Conservation (phyloP, 2,113 vertebrate genomes). For the Mirounga angustirostris region DNA sequence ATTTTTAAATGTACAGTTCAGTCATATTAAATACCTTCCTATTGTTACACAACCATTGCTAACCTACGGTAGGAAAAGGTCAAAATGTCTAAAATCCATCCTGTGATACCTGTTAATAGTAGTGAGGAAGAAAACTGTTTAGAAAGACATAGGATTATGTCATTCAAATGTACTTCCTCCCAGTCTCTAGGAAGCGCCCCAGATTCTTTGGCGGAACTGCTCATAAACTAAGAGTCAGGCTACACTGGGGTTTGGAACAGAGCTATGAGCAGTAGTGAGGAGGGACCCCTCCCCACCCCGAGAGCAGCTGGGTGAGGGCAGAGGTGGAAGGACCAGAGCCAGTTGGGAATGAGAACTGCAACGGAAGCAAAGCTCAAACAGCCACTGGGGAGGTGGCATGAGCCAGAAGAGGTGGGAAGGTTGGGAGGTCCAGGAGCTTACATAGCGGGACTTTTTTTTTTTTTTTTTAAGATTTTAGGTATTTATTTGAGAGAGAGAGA, state of each 20-base stretch:
- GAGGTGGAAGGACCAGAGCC: neutral
- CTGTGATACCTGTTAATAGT: conserved; percentile 3
- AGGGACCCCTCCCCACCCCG: neutral
- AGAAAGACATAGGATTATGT: conserved; percentile 40
- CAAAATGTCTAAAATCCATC: conserved; percentile 30
- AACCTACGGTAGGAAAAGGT: neutral
- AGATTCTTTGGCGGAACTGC: conserved; percentile 40
- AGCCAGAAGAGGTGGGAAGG: neutral
- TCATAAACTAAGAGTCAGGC: conserved; percentile 1
- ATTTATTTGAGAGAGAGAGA: neutral
- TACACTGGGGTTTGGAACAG: neutral
- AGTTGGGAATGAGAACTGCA: neutral
- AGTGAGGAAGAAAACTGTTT: conserved; percentile 46
- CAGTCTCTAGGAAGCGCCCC: neutral
- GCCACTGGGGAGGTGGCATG: neutral
- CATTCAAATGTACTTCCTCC: conserved; percentile 51
- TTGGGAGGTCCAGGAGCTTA: neutral
- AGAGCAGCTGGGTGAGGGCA: neutral
- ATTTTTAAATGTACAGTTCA: neutral
- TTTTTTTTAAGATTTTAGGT: neutral
- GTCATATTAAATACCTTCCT: neutral
- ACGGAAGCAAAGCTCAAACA: neutral
- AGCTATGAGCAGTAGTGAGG: neutral
- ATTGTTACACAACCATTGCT: neutral
- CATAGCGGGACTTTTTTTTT: too few relatives aligned